Evolutionary conservation across 2,797 vertebrate species (phyloP), one percentile per base, ranked within the genome.

Genomic region (Petrocephalus schoutedeni): DNA sequence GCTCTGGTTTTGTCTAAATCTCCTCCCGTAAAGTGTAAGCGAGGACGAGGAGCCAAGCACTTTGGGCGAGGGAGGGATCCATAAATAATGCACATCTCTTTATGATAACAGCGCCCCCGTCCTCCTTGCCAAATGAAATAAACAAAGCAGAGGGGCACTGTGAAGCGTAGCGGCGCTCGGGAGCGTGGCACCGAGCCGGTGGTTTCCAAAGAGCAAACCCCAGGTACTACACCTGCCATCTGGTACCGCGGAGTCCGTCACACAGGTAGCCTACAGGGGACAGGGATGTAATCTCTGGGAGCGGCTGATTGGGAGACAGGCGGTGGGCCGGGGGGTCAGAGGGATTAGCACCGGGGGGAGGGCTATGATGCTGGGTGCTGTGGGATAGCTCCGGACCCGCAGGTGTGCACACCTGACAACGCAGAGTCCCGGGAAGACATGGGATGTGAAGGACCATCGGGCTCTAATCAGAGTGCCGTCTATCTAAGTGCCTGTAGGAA

Each of bases 281-380:
- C 74, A 49, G 74, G 87, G 77, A 83, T 83, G 74, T 87, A 87
- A 87, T 87, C 87, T 87, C 87, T 59, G 87, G 74, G 32, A 87
- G 54, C 21, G 57, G 77, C 74, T 87, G 71, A 87, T 87, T 53
- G 64, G 58, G 87, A 64, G 61, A 67, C 49, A 77, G 19, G 23
- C 49, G 41, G 71, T 23, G 71, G 87, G 54, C 67, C 51, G 32
- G 71, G 49, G 71, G 87, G 87, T 82, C 74, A 83, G 14, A 83
- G 54, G 87, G 87, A 87, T 87, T 87, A 87, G 83, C 45, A 54
- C 71, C 9, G 71, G 71, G 71, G 71, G 71, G 71, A 9, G 71
- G 32, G 64, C 64, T 36, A 71, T 4, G 64, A 36, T 36, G 64
- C 64, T 71, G 64, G 64, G 64, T 71, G 64, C 64, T 71, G 71